Conservation (phyloP, 2,888 invertebrate genomes). For the Euplagia quadripunctaria region DNA sequence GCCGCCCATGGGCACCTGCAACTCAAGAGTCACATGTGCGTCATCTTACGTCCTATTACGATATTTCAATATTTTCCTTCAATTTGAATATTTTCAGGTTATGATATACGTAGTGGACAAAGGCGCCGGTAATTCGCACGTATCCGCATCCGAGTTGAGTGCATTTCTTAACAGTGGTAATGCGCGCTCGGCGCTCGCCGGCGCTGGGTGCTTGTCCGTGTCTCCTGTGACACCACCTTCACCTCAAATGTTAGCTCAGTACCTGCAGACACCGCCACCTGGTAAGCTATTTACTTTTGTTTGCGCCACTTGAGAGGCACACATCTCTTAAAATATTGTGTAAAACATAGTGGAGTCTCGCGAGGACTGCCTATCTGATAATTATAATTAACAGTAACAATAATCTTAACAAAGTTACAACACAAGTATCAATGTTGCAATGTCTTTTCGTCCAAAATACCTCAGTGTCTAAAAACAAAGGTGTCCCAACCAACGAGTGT, state of each 20-base stretch:
- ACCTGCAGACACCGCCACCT: conserved; percentile 95
- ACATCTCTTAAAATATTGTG: neutral
- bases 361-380: neutral
- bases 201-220: conserved; percentile 91
- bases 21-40: too few relatives aligned
- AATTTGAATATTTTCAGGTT: conserved; percentile 59
- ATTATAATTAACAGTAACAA: too few relatives aligned
- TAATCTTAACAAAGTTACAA: too few relatives aligned
- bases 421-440: too few relatives aligned
- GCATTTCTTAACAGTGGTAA: conserved; percentile 90
- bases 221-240: conserved; percentile 92
- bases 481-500: too few relatives aligned
- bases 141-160: conserved; percentile 91
- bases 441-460: too few relatives aligned
- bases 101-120: conserved; percentile 78
- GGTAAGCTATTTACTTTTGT: conserved; percentile 23
- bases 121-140: conserved; percentile 89
- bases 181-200: conserved; percentile 91
- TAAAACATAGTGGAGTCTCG: neutral
- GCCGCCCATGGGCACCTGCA: too few relatives aligned
- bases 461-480: too few relatives aligned
- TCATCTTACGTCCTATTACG: too few relatives aligned
- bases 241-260: conserved; percentile 93
- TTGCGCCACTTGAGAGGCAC: neutral
- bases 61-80: neutral